Base-by-base conservation (phyloP, 2,888 invertebrate species). In the Cotesia congregata region DNA sequence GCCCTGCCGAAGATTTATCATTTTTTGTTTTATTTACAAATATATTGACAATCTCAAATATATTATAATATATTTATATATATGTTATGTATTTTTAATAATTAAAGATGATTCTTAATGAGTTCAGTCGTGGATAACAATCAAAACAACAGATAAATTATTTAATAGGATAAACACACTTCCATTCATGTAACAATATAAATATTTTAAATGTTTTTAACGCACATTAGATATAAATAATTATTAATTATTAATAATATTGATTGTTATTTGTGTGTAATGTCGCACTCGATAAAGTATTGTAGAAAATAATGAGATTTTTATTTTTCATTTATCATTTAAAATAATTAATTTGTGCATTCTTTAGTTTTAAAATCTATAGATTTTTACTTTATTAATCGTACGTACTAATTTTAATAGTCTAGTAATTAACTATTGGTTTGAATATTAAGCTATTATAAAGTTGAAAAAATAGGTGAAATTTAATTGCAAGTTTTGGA, bases 401-500 rank as follows among this genome's bases (percentile, higher is more conserved):
- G n/a, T 60, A n/a, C 12, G 30, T 65, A 62, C 17, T 20, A 65
- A 41, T 64, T 72, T 65, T 39, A 59, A 20, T 60, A 30, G n/a
- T 70, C 50, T 50, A 50, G 12, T 70, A 20, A 59, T 60, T 30
- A 9, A 60, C 30, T 30, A 59, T 60, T 59, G 7, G n/a, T 9
- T 65, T 74, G n/a, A 38, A 64, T 73, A 73, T 78, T 74, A 78
- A 80, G 82, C 80, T 79, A 80, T 84, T 87, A 86, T 79, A 85
- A 87, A 86, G 86, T 86, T 87, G 86, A 81, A 87, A 87, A 87
- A 87, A 86, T 87, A 87, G 82, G 82, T 84, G 81, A 83, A 50
- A 81, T 84, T 80, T 79, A 60, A 65, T 74, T 77, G 76, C 72
- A 71, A 76, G 72, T 70, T 77, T 64, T 60, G 67, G 59, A 50